Percentiles rank a stretch among this genome's conserved stretches.
phyloP scores from a whole-genome alignment of 2,113 vertebrate species.

The Nycticorax nycticorax region DNA sequence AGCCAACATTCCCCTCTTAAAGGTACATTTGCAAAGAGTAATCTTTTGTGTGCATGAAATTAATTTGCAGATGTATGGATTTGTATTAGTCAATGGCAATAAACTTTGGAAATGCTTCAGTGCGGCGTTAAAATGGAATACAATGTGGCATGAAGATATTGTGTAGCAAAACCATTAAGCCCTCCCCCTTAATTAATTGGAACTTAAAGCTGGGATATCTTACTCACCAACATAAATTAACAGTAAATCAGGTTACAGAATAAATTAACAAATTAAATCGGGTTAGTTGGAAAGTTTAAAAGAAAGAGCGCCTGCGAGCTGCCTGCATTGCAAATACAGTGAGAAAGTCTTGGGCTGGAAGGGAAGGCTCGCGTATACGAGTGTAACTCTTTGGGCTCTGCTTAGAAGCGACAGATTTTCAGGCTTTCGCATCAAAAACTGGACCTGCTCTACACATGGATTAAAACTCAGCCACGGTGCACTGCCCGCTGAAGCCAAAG shows the following conservation, averaged over 20 bases:
- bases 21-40: slow-evolving; percentile 47
- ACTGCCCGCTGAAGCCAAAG: not conserved
- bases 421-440: not conserved
- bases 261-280: slow-evolving; percentile 72
- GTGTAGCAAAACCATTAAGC: slow-evolving; percentile 42
- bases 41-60: slow-evolving; percentile 49
- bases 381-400: not conserved
- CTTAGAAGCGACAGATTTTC: not conserved
- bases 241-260: slow-evolving; percentile 52
- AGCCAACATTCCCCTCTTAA: slow-evolving; percentile 42
- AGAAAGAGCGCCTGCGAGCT: not conserved
- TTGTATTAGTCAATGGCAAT: slow-evolving; percentile 58
- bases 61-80: slow-evolving; percentile 61
- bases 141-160: not conserved
- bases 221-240: slow-evolving; percentile 64
- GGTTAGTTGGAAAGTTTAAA: slow-evolving; percentile 36
- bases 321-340: not conserved
- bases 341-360: not conserved
- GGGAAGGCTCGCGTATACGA: not conserved
- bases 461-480: not conserved
- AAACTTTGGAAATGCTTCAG: slow-evolving; percentile 60
- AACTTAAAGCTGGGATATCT: slow-evolving; percentile 66
- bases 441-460: not conserved
- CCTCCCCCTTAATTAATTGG: slow-evolving; percentile 64
- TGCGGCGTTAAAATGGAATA: not conserved